Base-by-base conservation (phyloP, 2,113 vertebrate genomes). In the Sturnus vulgaris region DNA sequence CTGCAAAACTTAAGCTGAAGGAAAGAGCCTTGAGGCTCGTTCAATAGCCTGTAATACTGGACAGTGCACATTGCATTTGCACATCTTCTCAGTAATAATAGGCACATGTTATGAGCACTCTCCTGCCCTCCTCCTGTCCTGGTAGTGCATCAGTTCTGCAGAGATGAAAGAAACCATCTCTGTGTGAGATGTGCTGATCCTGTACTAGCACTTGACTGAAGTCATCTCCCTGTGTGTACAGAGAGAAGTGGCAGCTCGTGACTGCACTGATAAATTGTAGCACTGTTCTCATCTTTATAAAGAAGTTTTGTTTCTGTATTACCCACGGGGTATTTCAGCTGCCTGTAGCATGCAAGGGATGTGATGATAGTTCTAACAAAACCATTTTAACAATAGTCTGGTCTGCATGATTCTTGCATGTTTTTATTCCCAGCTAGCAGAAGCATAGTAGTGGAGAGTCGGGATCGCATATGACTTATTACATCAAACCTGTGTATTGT, bases 51-150 rank as follows among this genome's bases (percentile, higher is more conserved):
- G 21, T 65, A 49, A 56, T 69, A 49, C 3, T 1, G 1, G 49
- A 44, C 68, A 30, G 6, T 0, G 1, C 1, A 3, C 4, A 0
- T 40, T 68, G 33, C 12, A 27, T 49, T 65, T 78, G 44, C 0
- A 1, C 18, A 64, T 15, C 27, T 65, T 44, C 61, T 77, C 55
- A 63, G 12, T 11, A 39, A 20, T 65, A 56, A 65, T 1, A 5
- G 37, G 19, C 16, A 82, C 10, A 6, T 12, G 7, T 37, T 13
- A 27, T 3, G 63, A 28, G 5, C 3, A 13, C 28, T n/a, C 4
- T 33, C 47, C 39, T 85, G 64, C 18, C 40, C 13, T 46, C 53
- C 42, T 59, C 9, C 57, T 42, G 21, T 56, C 77, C 50, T 19
- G 25, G 23, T 44, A 66, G 63, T 2, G 19, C 2, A 9, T 33